Conservation (phyloP, 2,797 vertebrate genomes). For the Myotis findleyi region DNA sequence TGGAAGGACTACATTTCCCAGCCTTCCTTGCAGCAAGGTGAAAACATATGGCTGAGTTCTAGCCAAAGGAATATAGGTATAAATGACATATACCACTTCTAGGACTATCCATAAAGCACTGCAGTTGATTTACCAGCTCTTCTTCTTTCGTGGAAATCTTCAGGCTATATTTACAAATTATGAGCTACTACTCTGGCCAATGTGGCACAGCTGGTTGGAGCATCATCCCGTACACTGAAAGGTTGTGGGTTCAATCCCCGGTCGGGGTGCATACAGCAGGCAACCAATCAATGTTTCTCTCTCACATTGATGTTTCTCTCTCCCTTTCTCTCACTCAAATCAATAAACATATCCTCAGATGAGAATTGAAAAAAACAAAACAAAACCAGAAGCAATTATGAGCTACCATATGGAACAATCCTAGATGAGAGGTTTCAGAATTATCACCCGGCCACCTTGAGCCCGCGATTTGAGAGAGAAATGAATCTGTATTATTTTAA, state of each 20-base stretch:
- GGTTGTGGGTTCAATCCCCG: neutral
- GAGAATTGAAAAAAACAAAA: neutral
- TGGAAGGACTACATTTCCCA: neutral
- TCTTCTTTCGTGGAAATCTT: neutral
- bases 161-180: neutral
- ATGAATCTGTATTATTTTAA: neutral
- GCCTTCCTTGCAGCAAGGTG: neutral
- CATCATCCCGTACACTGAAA: neutral
- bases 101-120: neutral
- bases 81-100: neutral
- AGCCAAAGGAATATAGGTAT: neutral
- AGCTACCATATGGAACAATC: neutral
- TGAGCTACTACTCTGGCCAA: neutral
- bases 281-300: neutral
- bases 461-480: neutral
- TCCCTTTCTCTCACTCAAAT: neutral
- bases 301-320: neutral
- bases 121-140: neutral
- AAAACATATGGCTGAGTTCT: neutral
- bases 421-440: neutral
- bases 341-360: neutral
- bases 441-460: neutral
- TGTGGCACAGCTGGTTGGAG: neutral
- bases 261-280: neutral
- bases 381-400: neutral